Percentiles rank a stretch among this genome's conserved stretches.
Evolutionary conservation across 2,888 invertebrate species (phyloP).

Genomic region (Euphydryas editha): DNA sequence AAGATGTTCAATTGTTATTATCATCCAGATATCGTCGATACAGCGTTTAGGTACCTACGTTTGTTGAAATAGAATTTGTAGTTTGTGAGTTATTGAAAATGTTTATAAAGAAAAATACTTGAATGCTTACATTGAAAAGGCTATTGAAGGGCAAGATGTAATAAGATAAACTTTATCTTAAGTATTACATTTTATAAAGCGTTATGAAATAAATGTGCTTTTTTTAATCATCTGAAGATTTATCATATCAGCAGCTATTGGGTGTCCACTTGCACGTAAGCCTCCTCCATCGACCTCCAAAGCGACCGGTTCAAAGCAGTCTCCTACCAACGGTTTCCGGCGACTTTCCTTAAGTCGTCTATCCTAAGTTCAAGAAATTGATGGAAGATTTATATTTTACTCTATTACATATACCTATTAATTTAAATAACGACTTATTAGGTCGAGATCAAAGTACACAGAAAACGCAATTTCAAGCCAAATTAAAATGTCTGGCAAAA

Average conservation of each 20-base stretch:
- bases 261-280: no score
- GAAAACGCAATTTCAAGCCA: no score
- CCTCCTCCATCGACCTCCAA: no score
- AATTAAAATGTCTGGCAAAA: no score
- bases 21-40: conserved; percentile 23
- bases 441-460: no score
- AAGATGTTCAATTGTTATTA: conserved; percentile 26
- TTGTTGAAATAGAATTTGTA: conserved; percentile 20
- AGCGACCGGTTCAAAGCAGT: no score
- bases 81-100: conserved; percentile 1
- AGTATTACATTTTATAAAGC: neutral
- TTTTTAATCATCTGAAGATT: neutral
- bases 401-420: no score
- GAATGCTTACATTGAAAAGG: neutral
- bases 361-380: no score
- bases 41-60: conserved; percentile 17
- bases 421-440: no score
- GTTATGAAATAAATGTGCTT: neutral
- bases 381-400: no score
- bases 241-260: neutral
- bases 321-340: no score
- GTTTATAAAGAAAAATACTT: conserved; percentile 10
- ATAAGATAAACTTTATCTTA: neutral
- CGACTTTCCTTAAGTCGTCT: no score
- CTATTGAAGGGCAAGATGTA: conserved; percentile 1